These are phyloP conservation scores for Chrysaora quinquecirrha DNA, from an alignment of 30 jellyfish, hydroid and myxozoan genomes.

Conservation along the genomic window DNA sequence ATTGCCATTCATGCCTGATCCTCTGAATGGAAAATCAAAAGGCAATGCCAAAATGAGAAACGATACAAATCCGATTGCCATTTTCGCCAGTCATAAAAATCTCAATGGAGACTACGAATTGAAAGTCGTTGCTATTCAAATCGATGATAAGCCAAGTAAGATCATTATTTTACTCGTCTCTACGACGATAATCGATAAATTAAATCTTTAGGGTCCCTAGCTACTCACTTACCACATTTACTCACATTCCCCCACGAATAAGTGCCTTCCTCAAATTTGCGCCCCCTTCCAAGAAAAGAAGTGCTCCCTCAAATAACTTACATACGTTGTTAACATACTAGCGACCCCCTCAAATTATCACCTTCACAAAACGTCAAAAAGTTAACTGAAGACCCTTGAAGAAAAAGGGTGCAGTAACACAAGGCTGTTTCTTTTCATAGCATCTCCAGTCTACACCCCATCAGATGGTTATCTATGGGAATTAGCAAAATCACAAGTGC, in stretches of 20 bases:
- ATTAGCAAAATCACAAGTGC: slow-evolving; percentile 66
- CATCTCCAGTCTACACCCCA: slow-evolving; percentile 74
- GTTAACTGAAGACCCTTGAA: no score
- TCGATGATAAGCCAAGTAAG: slow-evolving; percentile 4
- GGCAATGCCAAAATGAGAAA: background rate
- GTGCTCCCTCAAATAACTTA: no score
- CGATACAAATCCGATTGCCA: slow-evolving; percentile 4
- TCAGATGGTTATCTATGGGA: slow-evolving; percentile 62
- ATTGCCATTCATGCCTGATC: slow-evolving; percentile 5
- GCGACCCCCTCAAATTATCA: no score
- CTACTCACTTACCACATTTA: no score
- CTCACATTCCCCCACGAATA: no score
- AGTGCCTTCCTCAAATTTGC: no score
- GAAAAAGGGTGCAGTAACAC: no score
- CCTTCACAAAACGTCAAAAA: no score
- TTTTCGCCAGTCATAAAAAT: background rate
- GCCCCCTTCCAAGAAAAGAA: no score
- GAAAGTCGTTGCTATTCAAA: slow-evolving; percentile 19
- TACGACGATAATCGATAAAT: background rate
- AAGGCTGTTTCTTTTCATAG: slow-evolving; percentile 22
- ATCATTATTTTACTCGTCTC: background rate
- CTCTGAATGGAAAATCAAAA: background rate
- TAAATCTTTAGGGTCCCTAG: no score
- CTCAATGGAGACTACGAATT: background rate
- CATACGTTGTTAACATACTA: no score